Conservation (phyloP, 2,888 invertebrate species). For the Ochropleura plecta region DNA sequence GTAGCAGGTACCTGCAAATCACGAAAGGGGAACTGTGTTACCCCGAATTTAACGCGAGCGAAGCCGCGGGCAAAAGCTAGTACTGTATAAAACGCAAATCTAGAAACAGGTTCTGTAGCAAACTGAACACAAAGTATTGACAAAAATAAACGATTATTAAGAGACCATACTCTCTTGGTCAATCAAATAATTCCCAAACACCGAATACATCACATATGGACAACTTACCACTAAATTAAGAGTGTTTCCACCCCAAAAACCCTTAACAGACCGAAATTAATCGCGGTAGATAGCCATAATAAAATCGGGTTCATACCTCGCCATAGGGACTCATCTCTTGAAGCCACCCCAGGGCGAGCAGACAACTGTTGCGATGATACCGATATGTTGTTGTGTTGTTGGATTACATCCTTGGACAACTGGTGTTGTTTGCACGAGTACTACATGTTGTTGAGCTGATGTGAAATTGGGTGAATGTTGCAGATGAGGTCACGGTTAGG, state of each 20-base stretch:
- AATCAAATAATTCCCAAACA: background rate
- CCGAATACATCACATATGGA: conserved; percentile 47
- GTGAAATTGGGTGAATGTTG: background rate
- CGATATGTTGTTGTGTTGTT: conserved; percentile 73
- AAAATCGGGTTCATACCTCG: conserved; percentile 71
- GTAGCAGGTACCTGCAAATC: too few species aligned
- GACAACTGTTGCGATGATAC: conserved; percentile 83
- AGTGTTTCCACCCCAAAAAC: conserved; percentile 54
- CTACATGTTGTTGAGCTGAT: conserved; percentile 21
- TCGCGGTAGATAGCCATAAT: conserved; percentile 78
- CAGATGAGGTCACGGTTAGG: too few species aligned
- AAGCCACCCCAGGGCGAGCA: conserved; percentile 39
- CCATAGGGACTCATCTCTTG: conserved; percentile 71
- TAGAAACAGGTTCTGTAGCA: background rate
- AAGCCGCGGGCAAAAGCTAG: too few species aligned
- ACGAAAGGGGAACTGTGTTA: too few species aligned
- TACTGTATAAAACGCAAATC: background rate
- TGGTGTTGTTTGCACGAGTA: conserved; percentile 65
- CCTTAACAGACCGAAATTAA: conserved; percentile 67
- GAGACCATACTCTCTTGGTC: background rate
- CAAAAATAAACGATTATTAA: background rate
- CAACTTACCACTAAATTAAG: conserved; percentile 59
- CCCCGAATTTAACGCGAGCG: too few species aligned
- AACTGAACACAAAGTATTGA: background rate
- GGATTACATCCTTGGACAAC: conserved; percentile 70